Conservation (phyloP, 1,140 invertebrate species). For the Neuroterus valhalla region DNA sequence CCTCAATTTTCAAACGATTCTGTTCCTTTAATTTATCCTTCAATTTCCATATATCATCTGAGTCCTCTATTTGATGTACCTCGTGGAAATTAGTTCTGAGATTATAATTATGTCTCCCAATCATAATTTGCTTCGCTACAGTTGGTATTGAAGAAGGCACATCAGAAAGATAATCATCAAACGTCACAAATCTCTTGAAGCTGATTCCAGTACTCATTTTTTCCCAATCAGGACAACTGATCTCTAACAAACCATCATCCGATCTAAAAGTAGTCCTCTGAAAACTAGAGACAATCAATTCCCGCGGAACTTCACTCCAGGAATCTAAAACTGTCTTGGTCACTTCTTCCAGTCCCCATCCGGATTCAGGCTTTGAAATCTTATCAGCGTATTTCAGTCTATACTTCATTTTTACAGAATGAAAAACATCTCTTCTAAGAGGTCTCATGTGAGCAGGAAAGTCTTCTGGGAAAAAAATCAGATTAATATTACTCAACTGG, state of each 20-base stretch:
- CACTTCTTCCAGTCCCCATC: conserved; percentile 56
- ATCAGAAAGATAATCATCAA: conserved; percentile 62
- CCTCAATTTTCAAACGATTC: not conserved
- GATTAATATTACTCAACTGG: conserved; percentile 53
- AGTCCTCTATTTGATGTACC: not conserved
- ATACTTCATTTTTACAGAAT: conserved; percentile 63
- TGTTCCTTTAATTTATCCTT: not conserved
- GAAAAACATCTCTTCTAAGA: conserved; percentile 58
- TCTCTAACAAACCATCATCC: conserved; percentile 57
- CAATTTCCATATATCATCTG: not conserved
- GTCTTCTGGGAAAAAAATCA: conserved; percentile 59
- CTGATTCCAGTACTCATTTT: conserved; percentile 47
- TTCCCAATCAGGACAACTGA: conserved; percentile 57
- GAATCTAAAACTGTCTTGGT: conserved; percentile 50
- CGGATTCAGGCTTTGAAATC: conserved; percentile 31
- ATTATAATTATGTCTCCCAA: conserved; percentile 16
- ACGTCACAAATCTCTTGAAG: conserved; percentile 63
- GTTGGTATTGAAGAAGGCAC: not conserved
- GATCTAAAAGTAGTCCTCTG: conserved; percentile 62
- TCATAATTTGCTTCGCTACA: not conserved
- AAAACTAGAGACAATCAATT: conserved; percentile 63
- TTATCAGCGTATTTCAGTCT: conserved; percentile 46
- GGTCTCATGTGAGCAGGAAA: conserved; percentile 58
- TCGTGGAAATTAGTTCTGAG: conserved; percentile 2
- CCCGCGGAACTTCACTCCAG: conserved; percentile 56